These are phyloP conservation scores for Lota lota DNA, from an alignment of 2,113 vertebrate species.

Conservation along the genomic window DNA sequence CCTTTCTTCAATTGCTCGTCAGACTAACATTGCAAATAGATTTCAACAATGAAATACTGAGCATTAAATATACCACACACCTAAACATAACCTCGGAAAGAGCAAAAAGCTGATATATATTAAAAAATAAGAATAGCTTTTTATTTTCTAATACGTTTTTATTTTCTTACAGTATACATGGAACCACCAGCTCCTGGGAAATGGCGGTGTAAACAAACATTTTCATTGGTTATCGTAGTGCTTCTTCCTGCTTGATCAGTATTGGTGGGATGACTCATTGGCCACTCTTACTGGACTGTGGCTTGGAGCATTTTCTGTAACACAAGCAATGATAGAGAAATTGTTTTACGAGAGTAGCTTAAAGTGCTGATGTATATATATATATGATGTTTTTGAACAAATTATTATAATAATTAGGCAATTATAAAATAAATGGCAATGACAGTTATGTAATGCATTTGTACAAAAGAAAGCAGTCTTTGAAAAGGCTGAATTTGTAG, in stretches of 20 bases:
- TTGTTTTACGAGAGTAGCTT: neutral
- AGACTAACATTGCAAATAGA: no score
- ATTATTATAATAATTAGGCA: no score
- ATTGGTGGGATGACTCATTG: constrained; percentile 41
- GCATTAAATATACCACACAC: neutral
- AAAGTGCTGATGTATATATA: no score
- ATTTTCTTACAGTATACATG: constrained; percentile 4
- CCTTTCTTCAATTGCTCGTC: no score
- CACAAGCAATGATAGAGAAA: constrained; percentile 17
- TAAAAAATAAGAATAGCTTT: neutral
- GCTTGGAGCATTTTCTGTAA: constrained; percentile 72
- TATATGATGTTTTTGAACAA: no score
- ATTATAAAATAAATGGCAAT: no score
- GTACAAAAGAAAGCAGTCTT: no score
- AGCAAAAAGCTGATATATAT: no score
- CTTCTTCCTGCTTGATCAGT: constrained; percentile 11
- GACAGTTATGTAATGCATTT: no score
- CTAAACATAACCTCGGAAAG: neutral
- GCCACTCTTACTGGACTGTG: constrained; percentile 32
- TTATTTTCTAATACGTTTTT: neutral
- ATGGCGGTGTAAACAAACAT: neutral
- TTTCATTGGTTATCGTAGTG: neutral
- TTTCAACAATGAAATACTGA: neutral
- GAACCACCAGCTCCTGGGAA: neutral
- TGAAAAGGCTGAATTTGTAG: no score